Evolutionary conservation across 2,888 invertebrate species (phyloP).

Genomic region (Eupithecia pulchellata): DNA sequence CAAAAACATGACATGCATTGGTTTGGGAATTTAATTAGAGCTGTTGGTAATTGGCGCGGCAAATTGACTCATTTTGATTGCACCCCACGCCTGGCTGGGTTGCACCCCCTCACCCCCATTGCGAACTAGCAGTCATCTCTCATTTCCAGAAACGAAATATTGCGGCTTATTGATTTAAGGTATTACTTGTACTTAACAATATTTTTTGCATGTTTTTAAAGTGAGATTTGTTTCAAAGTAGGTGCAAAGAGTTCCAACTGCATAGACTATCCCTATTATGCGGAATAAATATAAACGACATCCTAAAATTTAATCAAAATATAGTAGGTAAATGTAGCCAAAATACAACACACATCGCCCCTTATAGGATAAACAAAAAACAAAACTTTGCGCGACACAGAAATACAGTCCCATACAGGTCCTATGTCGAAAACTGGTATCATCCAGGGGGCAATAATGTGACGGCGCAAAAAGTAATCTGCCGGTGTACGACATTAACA

Average conservation of each 20-base stretch:
- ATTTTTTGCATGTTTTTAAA: neutral
- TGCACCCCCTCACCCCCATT: neutral
- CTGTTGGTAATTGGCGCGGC: conserved; percentile 50
- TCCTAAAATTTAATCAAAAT: neutral
- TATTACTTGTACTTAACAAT: neutral
- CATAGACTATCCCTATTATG: too few relatives aligned
- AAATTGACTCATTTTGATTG: conserved; percentile 51
- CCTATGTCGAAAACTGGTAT: conserved; percentile 28
- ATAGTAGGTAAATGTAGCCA: neutral
- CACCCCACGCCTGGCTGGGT: conserved; percentile 3
- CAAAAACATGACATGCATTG: neutral
- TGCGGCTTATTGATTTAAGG: neutral
- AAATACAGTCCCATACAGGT: conserved; percentile 20
- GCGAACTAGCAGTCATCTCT: neutral
- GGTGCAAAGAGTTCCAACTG: neutral
- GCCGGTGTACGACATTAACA: conserved; percentile 41
- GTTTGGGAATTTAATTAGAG: conserved; percentile 48
- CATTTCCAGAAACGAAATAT: neutral
- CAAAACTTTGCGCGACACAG: conserved; percentile 23
- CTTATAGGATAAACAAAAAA: conserved; percentile 19
- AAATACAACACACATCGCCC: conserved; percentile 3
- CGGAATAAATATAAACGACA: too few relatives aligned
- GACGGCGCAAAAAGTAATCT: conserved; percentile 45
- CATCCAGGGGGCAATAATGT: conserved; percentile 45
- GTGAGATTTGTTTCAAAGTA: neutral